These are phyloP conservation scores for Thermophis baileyi DNA, from an alignment of 2,113 vertebrate species.

Conservation along the genomic window DNA sequence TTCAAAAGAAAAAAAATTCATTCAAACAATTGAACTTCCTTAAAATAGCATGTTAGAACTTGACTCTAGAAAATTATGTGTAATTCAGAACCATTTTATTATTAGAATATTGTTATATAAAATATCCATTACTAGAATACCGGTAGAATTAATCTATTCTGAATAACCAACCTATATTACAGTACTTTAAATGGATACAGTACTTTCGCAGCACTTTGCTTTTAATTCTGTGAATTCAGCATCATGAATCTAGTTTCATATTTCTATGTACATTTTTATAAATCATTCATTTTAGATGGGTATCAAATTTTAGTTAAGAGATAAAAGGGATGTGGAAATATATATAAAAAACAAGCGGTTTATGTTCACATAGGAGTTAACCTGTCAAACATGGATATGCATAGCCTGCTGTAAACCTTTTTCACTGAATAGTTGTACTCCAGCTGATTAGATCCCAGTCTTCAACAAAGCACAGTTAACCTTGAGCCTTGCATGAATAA, in stretches of 20 bases:
- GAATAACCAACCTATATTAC: not conserved
- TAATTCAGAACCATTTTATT: not conserved
- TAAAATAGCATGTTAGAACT: not conserved
- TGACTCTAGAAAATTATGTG: not conserved
- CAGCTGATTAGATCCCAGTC: not conserved
- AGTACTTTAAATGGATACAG: not conserved
- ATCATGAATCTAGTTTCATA: not conserved
- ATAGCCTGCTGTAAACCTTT: not conserved
- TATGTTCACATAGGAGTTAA: not conserved
- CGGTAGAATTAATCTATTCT: not conserved
- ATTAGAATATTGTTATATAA: too few relatives aligned
- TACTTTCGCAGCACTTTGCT: not conserved
- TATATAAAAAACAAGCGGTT: not conserved
- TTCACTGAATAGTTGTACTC: not conserved
- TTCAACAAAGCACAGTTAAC: conserved; percentile 12
- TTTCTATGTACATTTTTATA: not conserved
- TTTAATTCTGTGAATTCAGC: not conserved
- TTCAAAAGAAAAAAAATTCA: not conserved
- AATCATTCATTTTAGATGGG: not conserved
- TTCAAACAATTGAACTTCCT: not conserved
- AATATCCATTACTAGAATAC: too few relatives aligned
- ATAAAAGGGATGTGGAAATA: not conserved
- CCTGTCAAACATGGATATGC: not conserved
- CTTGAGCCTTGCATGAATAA: not conserved
- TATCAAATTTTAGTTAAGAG: not conserved